Conservation (phyloP, 2,888 invertebrate species). For the Drosophila niveifrons region DNA sequence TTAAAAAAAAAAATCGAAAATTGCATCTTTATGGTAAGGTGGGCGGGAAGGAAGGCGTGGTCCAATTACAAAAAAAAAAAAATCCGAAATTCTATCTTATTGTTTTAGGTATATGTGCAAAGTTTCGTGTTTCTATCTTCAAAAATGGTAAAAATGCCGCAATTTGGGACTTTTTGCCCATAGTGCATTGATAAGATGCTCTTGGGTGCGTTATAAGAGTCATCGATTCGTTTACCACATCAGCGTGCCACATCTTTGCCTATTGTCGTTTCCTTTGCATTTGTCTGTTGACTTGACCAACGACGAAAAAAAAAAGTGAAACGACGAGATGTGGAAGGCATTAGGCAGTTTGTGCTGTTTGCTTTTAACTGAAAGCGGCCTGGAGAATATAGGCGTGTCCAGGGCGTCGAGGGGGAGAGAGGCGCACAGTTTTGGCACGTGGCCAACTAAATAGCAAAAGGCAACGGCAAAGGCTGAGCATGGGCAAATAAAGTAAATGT, state of each 20-base stretch:
- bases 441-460: constrained; percentile 46
- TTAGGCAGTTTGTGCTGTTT: constrained; percentile 28
- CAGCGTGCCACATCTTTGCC: constrained; percentile 18
- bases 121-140: no score
- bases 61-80: no score
- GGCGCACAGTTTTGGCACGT: constrained; percentile 40
- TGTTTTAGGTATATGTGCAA: no score
- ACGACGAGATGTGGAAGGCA: constrained; percentile 32
- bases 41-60: no score
- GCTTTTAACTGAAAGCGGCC: constrained; percentile 32
- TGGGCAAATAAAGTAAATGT: constrained; percentile 40
- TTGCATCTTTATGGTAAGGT: no score
- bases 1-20: no score
- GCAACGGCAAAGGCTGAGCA: constrained; percentile 9
- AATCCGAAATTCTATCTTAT: no score
- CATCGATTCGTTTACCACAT: constrained; percentile 14
- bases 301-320: constrained; percentile 29
- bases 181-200: constrained; percentile 2
- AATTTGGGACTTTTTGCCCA: no score
- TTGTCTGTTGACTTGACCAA: constrained; percentile 44
- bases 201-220: not conserved
- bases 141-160: no score
- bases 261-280: constrained; percentile 18
- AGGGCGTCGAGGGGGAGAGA: not conserved
- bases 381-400: constrained; percentile 36